These are phyloP conservation scores for Baronia brevicornis DNA, from an alignment of 2,888 invertebrate species.

Conservation along the genomic window DNA sequence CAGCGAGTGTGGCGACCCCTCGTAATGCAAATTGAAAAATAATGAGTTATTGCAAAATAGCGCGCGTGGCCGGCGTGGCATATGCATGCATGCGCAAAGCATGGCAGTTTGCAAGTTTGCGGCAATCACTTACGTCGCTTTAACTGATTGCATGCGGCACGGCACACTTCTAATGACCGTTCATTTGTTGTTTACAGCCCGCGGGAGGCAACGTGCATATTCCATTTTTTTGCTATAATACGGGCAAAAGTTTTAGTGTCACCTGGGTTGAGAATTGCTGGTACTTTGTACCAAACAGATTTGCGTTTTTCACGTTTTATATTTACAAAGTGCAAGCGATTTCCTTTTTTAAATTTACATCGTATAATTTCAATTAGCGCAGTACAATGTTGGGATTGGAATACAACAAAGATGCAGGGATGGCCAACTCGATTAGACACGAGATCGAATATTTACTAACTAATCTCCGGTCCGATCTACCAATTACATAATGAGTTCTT, in stretches of 20 bases:
- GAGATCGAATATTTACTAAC: too few relatives aligned
- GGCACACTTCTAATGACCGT: slow-evolving; percentile 38
- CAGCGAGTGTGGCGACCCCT: too few relatives aligned
- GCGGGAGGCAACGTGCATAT: slow-evolving; percentile 8
- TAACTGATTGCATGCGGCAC: slow-evolving; percentile 55
- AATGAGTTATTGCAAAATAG: slow-evolving; percentile 32
- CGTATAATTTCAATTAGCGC: neutral
- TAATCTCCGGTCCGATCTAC: too few relatives aligned
- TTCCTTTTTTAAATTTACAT: slow-evolving; percentile 1
- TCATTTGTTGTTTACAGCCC: slow-evolving; percentile 34
- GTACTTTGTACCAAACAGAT: neutral
- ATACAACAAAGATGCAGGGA: too few relatives aligned
- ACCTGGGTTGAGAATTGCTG: neutral
- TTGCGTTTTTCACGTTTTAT: slow-evolving; percentile 3
- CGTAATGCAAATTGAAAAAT: slow-evolving; percentile 34
- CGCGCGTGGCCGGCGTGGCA: slow-evolving; percentile 19
- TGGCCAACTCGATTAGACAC: too few relatives aligned
- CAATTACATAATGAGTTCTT: too few relatives aligned
- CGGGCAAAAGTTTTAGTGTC: slow-evolving; percentile 3
- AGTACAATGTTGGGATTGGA: slow-evolving; percentile 2
- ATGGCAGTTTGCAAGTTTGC: slow-evolving; percentile 45
- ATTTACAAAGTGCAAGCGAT: neutral
- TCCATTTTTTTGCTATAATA: slow-evolving; percentile 4
- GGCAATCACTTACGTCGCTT: slow-evolving; percentile 49
- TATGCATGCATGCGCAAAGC: slow-evolving; percentile 28